phyloP scores from a whole-genome alignment of 23 tunicate genomes.

The Ascidia mentula region DNA sequence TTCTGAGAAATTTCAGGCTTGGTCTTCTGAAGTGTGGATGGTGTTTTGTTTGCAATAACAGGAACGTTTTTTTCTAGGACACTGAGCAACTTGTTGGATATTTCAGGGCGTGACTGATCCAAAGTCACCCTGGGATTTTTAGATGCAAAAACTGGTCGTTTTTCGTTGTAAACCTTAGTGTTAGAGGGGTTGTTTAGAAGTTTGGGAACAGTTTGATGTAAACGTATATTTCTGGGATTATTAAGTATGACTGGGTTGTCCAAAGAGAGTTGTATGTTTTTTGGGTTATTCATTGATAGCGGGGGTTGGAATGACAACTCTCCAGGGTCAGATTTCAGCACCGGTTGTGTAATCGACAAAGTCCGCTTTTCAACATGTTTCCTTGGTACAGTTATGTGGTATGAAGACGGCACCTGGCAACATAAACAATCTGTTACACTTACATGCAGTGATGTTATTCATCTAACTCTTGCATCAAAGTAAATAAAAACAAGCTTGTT shows the following conservation, averaged over 20 bases:
- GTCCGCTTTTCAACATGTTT: conserved; percentile 23
- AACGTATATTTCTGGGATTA: conserved; percentile 12
- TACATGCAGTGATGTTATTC: too few species aligned
- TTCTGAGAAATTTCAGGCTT: conserved; percentile 13
- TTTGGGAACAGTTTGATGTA: conserved; percentile 16
- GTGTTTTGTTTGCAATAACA: conserved; percentile 12
- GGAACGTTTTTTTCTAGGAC: conserved; percentile 14
- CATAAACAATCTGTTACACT: too few species aligned
- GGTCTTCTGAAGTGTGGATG: conserved; percentile 11
- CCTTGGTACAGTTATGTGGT: conserved; percentile 13
- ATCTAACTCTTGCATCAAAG: too few species aligned
- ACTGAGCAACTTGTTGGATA: conserved; percentile 1
- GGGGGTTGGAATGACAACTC: conserved; percentile 14
- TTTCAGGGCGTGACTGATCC: conserved; percentile 17
- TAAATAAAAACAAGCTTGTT: too few species aligned
- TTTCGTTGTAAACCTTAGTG: conserved; percentile 26
- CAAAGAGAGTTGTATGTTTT: conserved; percentile 10
- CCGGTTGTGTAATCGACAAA: conserved; percentile 9
- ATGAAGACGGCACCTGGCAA: not conserved
- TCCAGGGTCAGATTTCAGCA: not conserved
- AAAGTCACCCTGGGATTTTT: conserved; percentile 13
- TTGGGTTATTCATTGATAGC: conserved; percentile 3
- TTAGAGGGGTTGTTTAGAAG: conserved; percentile 20
- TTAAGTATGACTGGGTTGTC: conserved; percentile 19
- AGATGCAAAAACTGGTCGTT: conserved; percentile 20